Evolutionary conservation across 2,888 invertebrate genomes (phyloP).

Genomic region (Caradrina clavipalpis): DNA sequence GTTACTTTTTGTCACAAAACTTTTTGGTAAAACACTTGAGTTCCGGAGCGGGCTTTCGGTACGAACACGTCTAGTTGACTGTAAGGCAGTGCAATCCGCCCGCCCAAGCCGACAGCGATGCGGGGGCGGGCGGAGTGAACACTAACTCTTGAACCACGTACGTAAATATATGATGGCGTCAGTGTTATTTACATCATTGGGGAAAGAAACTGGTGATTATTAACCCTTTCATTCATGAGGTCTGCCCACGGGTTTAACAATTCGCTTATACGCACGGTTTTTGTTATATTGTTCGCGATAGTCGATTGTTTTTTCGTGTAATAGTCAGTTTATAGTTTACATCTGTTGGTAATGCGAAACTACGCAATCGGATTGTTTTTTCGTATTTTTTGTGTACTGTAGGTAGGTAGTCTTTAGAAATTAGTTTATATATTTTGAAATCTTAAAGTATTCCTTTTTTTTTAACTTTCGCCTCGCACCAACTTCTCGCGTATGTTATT

Average conservation of each 20-base stretch:
- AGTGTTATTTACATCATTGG: slow-evolving; percentile 73
- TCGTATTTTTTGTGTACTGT: no score
- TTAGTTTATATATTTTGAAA: no score
- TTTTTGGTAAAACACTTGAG: slow-evolving; percentile 69
- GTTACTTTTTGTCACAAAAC: slow-evolving; percentile 73
- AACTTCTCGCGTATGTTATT: no score
- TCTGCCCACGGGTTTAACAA: slow-evolving; percentile 25
- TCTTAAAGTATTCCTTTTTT: no score
- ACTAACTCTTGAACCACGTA: slow-evolving; percentile 59
- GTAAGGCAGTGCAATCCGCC: slow-evolving; percentile 76
- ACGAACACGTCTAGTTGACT: slow-evolving; percentile 82
- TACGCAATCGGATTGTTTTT: no score
- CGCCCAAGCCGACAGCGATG: slow-evolving; percentile 79
- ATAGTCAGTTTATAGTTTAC: background rate
- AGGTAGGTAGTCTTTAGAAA: no score
- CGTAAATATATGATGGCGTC: slow-evolving; percentile 65
- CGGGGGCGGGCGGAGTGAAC: slow-evolving; percentile 79
- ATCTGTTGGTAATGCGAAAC: slow-evolving; percentile 5
- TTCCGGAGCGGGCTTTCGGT: slow-evolving; percentile 78
- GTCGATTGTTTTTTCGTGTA: slow-evolving; percentile 21
- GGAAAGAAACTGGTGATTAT: slow-evolving; percentile 39
- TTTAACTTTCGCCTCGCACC: no score
- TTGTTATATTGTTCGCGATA: slow-evolving; percentile 6
- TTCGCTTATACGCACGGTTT: slow-evolving; percentile 2
- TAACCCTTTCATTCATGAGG: slow-evolving; percentile 61